phyloP scores from a whole-genome alignment of 2,113 vertebrate species.

The Cranoglanis bouderius region DNA sequence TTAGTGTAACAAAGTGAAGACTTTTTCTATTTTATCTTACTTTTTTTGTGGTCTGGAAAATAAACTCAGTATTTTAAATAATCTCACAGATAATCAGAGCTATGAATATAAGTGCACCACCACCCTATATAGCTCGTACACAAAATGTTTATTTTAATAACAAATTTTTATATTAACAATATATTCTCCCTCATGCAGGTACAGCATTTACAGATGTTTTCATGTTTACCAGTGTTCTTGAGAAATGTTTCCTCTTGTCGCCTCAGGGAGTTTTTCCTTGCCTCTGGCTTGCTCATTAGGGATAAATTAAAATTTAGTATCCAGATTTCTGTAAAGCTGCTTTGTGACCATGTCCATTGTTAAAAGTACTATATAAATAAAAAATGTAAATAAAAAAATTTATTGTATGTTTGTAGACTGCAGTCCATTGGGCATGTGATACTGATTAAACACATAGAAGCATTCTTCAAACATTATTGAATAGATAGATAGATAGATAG shows the following conservation, averaged over 20 bases:
- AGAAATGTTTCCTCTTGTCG: not conserved
- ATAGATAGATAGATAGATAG: not conserved
- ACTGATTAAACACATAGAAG: not conserved
- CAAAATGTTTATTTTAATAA: not conserved
- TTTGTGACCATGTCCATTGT: not conserved
- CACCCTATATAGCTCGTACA: not conserved
- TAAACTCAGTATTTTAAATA: not conserved
- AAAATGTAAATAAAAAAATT: not conserved
- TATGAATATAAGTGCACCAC: not conserved
- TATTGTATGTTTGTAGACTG: not conserved
- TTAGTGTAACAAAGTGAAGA: not conserved
- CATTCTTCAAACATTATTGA: not conserved
- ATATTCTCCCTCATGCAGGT: not conserved
- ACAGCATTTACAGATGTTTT: not conserved
- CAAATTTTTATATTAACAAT: not conserved
- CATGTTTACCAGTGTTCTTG: not conserved
- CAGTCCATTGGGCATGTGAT: not conserved
- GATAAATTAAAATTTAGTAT: not conserved
- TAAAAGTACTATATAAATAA: not conserved
- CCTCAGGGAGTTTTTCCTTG: not conserved
- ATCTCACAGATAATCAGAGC: not conserved
- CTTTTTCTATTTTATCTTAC: not conserved
- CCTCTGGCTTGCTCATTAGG: not conserved
- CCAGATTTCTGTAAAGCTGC: not conserved
- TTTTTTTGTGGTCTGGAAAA: too few relatives aligned